Evolutionary conservation across 2,888 invertebrate genomes (phyloP), one percentile per base, ranked within the genome.

Genomic region (Melieria omissa): DNA sequence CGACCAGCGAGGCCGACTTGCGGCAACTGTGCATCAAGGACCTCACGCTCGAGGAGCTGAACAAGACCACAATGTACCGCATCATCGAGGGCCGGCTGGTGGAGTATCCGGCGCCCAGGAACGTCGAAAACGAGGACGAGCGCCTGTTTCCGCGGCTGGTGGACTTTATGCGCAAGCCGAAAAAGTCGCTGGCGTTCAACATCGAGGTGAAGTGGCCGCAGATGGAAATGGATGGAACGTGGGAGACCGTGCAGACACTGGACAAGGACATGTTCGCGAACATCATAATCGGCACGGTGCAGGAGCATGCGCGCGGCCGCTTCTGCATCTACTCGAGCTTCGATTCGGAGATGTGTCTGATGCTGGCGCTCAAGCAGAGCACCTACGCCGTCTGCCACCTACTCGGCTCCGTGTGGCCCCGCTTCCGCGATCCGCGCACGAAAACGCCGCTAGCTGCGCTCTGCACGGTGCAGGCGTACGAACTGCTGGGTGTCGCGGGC

Each of bases 191-290:
- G 62, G 98, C 97, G 2, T 97, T 97, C 84, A 96, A 98, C 86
- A 92, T 99, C 73, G 98, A 99, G 88, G 90, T 99, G 68, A 99
- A 99, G 87, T 98, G 96, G 93, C 95, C 95, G 0, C 95, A 96
- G 93, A 91, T 93, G 80, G 85, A 93, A 66, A 12, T 14, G 14
- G 49, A 70, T 1, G 65, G 67, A 3, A n/a, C 6, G 4, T 29
- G 65, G 8, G 72, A 73, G 60, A 52, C 62, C 10, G 14, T 45
- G 5, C 52, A 57, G 14, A 67, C 61, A 3, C 55, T 94, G 80
- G 98, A 98, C 86, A 90, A 96, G 85, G 99, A 99, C 85, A 87
- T 92, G 73, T 98, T 95, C 86, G 89, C 98, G 77, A 97, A 98
- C 88, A 81, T 91, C 83, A 91, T 93, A 68, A 88, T 98, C 66